Evolutionary conservation across 2,888 invertebrate species (phyloP).

Genomic region (Cordylochernes scorpioides): DNA sequence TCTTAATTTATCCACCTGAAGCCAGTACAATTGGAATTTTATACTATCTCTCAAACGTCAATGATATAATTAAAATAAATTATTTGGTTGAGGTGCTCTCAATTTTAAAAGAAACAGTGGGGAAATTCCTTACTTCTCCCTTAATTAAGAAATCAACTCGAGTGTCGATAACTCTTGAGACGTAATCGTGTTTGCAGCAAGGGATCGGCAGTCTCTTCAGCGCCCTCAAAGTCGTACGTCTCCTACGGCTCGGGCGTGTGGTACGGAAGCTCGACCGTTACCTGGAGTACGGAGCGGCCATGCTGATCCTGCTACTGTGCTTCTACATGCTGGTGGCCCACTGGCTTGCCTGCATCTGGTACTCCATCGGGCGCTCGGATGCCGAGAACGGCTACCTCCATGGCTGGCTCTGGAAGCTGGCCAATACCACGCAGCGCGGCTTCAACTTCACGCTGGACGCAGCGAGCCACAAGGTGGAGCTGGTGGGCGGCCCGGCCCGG

Average conservation of each 20-base stretch:
- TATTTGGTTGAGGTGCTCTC: too few relatives aligned
- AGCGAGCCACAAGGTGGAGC: slow-evolving; percentile 27
- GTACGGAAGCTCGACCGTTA: slow-evolving; percentile 96
- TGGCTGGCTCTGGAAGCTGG: slow-evolving; percentile 92
- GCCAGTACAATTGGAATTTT: too few relatives aligned
- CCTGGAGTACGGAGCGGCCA: slow-evolving; percentile 97
- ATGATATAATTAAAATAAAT: too few relatives aligned
- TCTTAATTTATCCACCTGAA: too few relatives aligned
- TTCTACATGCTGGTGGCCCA: slow-evolving; percentile 99
- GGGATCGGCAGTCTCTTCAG: slow-evolving; percentile 97
- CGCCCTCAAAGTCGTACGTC: slow-evolving; percentile 90
- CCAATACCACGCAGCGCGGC: slow-evolving; percentile 59
- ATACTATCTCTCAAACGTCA: too few relatives aligned
- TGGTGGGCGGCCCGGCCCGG: slow-evolving; percentile 66
- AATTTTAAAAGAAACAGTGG: too few relatives aligned
- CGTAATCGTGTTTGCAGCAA: slow-evolving; percentile 24
- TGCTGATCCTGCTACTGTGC: slow-evolving; percentile 84
- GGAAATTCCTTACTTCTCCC: too few relatives aligned
- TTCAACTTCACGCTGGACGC: slow-evolving; percentile 8
- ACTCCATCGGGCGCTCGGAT: slow-evolving; percentile 73
- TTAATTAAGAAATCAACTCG: too few relatives aligned
- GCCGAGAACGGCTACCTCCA: slow-evolving; percentile 47
- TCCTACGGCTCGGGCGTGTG: slow-evolving; percentile 81
- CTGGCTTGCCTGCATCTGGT: slow-evolving; percentile 99
- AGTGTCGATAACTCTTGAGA: too few relatives aligned